Conservation (phyloP, 2,797 vertebrate species). For the Garrulus glandarius region DNA sequence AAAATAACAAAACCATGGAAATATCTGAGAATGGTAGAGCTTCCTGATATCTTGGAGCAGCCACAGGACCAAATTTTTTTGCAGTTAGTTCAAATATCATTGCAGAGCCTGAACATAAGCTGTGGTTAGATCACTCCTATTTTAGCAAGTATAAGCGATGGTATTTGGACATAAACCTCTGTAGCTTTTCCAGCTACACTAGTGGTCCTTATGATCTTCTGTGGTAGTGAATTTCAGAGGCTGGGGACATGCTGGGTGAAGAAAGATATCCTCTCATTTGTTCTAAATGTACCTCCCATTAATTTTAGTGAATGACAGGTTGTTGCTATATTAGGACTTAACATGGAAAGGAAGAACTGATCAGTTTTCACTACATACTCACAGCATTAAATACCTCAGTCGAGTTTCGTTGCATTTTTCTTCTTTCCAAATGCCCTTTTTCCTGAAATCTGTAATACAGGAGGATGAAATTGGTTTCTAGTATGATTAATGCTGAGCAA, state of each 20-base stretch:
- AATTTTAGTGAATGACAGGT: background rate
- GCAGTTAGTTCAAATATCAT: background rate
- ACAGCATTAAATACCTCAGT: constrained; percentile 9
- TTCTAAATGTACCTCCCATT: constrained; percentile 24
- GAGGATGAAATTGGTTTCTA: constrained; percentile 31
- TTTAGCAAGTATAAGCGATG: background rate
- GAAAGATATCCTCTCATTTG: constrained; percentile 28
- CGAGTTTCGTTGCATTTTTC: constrained; percentile 1
- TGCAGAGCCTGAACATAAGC: background rate
- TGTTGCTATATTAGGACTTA: constrained; percentile 2
- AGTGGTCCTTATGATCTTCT: background rate
- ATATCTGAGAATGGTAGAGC: background rate
- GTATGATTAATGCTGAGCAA: constrained; percentile 44
- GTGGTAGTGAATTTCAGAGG: constrained; percentile 24
- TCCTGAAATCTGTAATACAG: constrained; percentile 11
- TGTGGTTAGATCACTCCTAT: background rate
- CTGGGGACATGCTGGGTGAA: constrained; percentile 5
- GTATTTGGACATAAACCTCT: background rate
- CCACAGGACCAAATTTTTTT: background rate
- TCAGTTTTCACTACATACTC: background rate
- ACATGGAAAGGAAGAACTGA: background rate
- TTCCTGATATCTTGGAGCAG: background rate
- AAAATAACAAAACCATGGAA: background rate
- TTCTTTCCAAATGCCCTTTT: constrained; percentile 13
- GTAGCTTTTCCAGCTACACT: background rate